phyloP scores from a whole-genome alignment of 2,113 vertebrate genomes.

The Candoia aspera region DNA sequence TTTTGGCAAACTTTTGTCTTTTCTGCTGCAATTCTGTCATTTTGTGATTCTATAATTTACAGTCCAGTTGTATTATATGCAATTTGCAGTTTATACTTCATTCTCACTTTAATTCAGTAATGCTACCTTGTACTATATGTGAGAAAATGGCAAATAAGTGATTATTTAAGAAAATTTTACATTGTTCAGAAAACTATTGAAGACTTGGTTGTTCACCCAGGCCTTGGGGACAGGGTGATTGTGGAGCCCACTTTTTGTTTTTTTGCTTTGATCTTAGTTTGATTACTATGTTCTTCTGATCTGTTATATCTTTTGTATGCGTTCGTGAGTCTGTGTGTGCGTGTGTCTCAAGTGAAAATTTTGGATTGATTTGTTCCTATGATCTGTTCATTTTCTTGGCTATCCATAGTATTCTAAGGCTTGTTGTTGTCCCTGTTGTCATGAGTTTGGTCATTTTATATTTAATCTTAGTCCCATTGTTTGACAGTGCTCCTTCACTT shows the following conservation, averaged over 20 bases:
- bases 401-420: background rate
- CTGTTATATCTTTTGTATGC: background rate
- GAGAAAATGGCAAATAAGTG: background rate
- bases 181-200: no score
- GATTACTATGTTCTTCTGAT: background rate
- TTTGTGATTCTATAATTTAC: background rate
- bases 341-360: background rate
- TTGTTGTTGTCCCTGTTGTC: background rate
- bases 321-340: background rate
- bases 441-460: background rate
- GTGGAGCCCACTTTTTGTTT: background rate
- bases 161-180: background rate
- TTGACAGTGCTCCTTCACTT: background rate
- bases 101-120: background rate
- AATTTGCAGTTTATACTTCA: background rate
- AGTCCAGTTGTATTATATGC: background rate
- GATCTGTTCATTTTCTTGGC: background rate
- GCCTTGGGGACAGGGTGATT: background rate
- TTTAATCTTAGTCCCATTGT: background rate
- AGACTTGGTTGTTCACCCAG: background rate
- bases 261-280: background rate
- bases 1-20: background rate
- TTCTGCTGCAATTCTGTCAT: background rate
- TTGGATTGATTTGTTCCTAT: background rate
- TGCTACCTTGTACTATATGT: background rate